Evolutionary conservation across 2,113 vertebrate genomes (phyloP), one percentile per base, ranked within the genome.

Genomic region (Podarcis muralis): DNA sequence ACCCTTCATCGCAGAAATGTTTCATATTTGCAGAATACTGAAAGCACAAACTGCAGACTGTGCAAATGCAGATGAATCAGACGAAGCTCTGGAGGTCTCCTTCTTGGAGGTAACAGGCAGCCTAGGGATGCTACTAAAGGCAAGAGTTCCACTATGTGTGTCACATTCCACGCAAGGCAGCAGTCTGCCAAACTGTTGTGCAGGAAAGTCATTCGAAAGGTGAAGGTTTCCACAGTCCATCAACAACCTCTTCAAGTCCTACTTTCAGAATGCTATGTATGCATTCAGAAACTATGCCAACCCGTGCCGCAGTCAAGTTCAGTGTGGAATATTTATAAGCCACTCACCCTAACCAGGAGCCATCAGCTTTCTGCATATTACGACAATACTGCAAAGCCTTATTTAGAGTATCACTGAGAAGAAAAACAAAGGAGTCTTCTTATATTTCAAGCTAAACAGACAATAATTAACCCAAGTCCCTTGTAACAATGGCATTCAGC

Each of bases 331-430:
- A 59, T 74, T 75, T 27, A 12, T 32, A 74, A 75, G 48, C 23
- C 72, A 85, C 83, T 85, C 32, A 85, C 83, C 69, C 83, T 57
- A 59, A 1, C 83, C 83, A 85, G n/a, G 48, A 74, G 71, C 83
- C 71, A 75, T 75, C 83, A 59, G 48, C 53, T 59, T 35, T 74
- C 48, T 85, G 83, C n/a, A 25, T 59, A 15, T 74, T 57, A 35
- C n/a, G 23, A 37, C 48, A 59, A 11, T 27, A 85, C 11, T 74
- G 48, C 30, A 85, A 57, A 27, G 1, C 83, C 22, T 85, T 59
- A 85, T 18, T 35, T n/a, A 85, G 6, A 37, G 83, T 85, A 18
- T 85, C 48, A 35, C 71, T 85, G 37, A 23, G 75, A 69, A 59
- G 83, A 59, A 43, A 57, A 23, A 75, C n/a, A 74, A 40, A 62